Base-by-base conservation (phyloP, 2,888 invertebrate species). In the Hartigia nigra region DNA sequence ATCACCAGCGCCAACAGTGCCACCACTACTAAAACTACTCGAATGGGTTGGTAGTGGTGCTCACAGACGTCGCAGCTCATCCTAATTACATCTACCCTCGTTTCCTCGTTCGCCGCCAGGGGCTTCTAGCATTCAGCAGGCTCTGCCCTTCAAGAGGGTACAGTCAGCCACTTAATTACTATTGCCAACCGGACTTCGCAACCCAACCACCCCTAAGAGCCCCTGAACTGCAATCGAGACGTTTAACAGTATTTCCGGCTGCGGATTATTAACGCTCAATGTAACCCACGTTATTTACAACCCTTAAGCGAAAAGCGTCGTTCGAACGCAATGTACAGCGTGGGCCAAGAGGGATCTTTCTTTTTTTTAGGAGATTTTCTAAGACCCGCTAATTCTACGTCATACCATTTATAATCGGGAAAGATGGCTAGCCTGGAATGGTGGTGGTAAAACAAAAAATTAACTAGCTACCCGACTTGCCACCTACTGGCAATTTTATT, bases 81-180 rank as follows among this genome's bases (percentile, higher is more conserved):
- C 88, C 89, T 89, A 89, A 89, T 89, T 88, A 88, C 89, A 88
- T 89, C 87, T 85, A 88, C 87, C 88, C 88, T 88, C 87, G 87
- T 87, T 89, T 89, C 89, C 89, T 86, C 86, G 86, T 87, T 86
- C 85, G 84, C 81, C 78, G 78, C 77, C 78, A 79, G 74, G 74
- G 80, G 84, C 83, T 81, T 87, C 72, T 84, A 55, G 55, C 55
- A 9, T 23, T 23, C 9, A 23, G 55, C 55, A 55, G 9, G 9
- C 14, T 23, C 55, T 55, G 23, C 87, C 84, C 87, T 86, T 86
- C 82, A 83, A 86, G 84, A 86, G 86, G 81, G 82, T 83, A 86
- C 83, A 86, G 35, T n/a, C 84, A 82, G 82, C 83, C 84, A 87
- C 88, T 89, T 89, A 88, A 89, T 89, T 88, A 89, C 88, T 87